Conservation (phyloP, 35 echinoderm and acorn worm genomes). For the Apostichopus parvimensis region DNA sequence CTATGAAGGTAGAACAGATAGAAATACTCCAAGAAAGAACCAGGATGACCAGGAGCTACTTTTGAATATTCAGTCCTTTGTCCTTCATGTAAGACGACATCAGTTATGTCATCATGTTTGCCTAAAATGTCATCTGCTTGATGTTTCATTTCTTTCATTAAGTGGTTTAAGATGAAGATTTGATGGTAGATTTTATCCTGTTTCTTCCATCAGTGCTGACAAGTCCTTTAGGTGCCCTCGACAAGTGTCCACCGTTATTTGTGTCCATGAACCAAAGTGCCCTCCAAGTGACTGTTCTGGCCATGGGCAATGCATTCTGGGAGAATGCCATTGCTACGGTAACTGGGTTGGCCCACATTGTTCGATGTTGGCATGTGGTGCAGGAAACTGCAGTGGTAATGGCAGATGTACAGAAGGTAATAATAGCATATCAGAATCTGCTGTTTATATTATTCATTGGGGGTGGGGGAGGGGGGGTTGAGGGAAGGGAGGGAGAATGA, state of each 20-base stretch:
- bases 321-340: conserved; percentile 82
- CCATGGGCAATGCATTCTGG: conserved; percentile 87
- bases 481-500: too few relatives aligned
- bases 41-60: too few relatives aligned
- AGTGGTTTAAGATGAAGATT: too few relatives aligned
- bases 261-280: conserved; percentile 87
- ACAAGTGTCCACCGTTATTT: conserved; percentile 88
- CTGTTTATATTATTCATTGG: too few relatives aligned
- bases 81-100: neutral
- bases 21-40: too few relatives aligned
- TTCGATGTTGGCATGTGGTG: conserved; percentile 69
- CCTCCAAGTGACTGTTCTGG: conserved; percentile 74
- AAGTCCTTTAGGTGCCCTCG: conserved; percentile 64
- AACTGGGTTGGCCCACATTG: conserved; percentile 78
- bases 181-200: neutral
- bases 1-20: too few relatives aligned
- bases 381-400: conserved; percentile 22
- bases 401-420: conserved; percentile 19
- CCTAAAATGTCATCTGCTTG: too few relatives aligned
- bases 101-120: neutral
- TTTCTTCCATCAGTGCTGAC: conserved; percentile 2
- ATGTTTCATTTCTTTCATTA: too few relatives aligned
- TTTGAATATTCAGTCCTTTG: too few relatives aligned
- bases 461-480: too few relatives aligned
- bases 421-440: too few relatives aligned